phyloP scores from a whole-genome alignment of 2,113 vertebrate species.

The Arenaria interpres region DNA sequence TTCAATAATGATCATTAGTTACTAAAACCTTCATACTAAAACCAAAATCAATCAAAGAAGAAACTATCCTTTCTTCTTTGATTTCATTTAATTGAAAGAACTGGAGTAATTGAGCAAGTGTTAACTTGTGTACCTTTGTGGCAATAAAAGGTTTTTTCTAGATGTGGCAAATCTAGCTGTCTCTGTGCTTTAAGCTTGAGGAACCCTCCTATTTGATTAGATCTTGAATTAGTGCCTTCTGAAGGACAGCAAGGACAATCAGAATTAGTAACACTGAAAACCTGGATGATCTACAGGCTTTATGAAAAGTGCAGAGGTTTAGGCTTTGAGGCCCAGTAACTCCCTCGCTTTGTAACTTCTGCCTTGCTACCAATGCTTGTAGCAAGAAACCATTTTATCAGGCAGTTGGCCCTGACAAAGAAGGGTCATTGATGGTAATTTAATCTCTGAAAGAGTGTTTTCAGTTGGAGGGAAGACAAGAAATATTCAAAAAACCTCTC shows the following conservation, averaged over 20 bases:
- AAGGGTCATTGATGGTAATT: constrained; percentile 58
- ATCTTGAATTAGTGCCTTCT: not conserved
- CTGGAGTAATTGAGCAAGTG: not conserved
- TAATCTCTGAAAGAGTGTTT: constrained; percentile 61
- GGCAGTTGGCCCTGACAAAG: constrained; percentile 60
- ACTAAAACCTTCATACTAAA: not conserved
- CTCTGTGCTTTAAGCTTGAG: not conserved
- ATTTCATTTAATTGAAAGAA: not conserved
- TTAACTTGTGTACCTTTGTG: not conserved
- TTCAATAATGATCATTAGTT: not conserved
- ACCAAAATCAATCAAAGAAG: too few relatives aligned
- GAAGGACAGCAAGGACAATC: not conserved
- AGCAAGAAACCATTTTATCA: constrained; percentile 19
- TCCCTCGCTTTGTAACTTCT: not conserved
- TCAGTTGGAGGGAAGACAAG: constrained; percentile 40
- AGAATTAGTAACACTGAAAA: not conserved
- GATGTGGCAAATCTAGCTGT: not conserved
- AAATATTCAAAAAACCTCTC: not conserved
- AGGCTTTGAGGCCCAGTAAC: not conserved
- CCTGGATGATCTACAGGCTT: not conserved
- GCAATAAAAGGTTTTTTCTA: not conserved
- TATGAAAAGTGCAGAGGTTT: not conserved
- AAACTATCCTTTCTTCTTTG: not conserved
- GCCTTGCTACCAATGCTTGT: not conserved
- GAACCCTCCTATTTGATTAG: not conserved